Percentiles rank a stretch among this genome's conserved stretches.
These are phyloP conservation scores for Parasteatoda lunata DNA, from an alignment of 2,888 invertebrate genomes.

Conservation along the genomic window DNA sequence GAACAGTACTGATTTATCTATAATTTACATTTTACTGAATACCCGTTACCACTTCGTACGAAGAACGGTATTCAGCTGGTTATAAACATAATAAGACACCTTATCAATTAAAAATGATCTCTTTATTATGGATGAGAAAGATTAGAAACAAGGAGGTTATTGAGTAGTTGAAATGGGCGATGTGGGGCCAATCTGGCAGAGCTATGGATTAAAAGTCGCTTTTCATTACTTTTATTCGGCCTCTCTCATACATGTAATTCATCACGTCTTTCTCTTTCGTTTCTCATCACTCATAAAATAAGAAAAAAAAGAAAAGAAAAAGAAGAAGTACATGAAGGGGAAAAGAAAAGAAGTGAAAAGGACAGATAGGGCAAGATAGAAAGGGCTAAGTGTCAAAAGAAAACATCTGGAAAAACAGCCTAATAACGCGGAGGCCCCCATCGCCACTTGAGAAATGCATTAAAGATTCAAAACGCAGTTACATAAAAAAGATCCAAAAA, in stretches of 20 bases:
- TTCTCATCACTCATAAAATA: slow-evolving; percentile 53
- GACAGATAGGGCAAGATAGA: slow-evolving; percentile 24
- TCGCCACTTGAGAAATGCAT: slow-evolving; percentile 26
- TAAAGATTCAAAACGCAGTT: not conserved
- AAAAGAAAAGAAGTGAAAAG: slow-evolving; percentile 15
- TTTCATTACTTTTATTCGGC: not conserved
- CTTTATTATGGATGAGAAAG: no score
- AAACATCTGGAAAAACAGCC: slow-evolving; percentile 65
- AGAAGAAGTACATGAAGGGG: not conserved
- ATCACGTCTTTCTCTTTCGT: slow-evolving; percentile 60
- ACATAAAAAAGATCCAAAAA: slow-evolving; percentile 24
- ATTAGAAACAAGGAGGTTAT: no score
- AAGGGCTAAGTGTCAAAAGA: slow-evolving; percentile 66
- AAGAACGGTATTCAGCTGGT: no score
- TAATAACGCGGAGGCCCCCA: slow-evolving; percentile 32
- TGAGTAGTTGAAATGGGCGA: no score
- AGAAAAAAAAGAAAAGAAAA: not conserved
- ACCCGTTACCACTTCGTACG: no score
- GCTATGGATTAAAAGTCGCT: no score
- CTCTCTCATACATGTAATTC: slow-evolving; percentile 19
- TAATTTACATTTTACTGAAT: no score
- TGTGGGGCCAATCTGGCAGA: no score
- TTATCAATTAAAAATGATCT: no score
- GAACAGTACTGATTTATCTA: no score
- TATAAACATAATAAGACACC: no score